Percentiles rank a stretch among this genome's conserved stretches.
Conservation (phyloP, 2,113 vertebrate genomes). For the Candoia aspera region DNA sequence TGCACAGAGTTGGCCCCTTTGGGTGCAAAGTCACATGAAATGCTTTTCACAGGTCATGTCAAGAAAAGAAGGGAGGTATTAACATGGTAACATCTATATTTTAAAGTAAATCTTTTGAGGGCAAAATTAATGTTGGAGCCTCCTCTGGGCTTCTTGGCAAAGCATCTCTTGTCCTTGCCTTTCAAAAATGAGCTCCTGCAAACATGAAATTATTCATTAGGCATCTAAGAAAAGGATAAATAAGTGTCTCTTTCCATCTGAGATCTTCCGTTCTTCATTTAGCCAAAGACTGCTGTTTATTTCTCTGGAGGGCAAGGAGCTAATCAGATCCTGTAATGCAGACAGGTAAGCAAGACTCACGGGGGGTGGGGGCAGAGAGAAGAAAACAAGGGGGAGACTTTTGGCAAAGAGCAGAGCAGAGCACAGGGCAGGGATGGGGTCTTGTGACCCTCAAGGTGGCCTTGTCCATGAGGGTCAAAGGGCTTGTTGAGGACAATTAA, state of each 20-base stretch:
- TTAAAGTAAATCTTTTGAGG: constrained; percentile 83
- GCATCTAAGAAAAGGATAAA: constrained; percentile 80
- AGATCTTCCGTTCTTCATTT: constrained; percentile 68
- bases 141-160: constrained; percentile 75
- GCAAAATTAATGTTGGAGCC: constrained; percentile 78
- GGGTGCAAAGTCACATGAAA: constrained; percentile 83
- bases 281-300: constrained; percentile 50
- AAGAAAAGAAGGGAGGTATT: constrained; percentile 84
- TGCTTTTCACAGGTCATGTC: constrained; percentile 84
- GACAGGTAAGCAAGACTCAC: constrained; percentile 27
- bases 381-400: neutral
- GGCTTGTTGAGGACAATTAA: neutral
- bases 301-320: constrained; percentile 49
- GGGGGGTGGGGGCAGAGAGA: accelerated
- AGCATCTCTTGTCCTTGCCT: constrained; percentile 82
- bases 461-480: neutral
- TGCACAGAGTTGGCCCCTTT: constrained; percentile 22
- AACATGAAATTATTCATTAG: constrained; percentile 87
- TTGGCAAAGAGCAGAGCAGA: neutral
- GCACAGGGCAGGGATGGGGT: accelerated
- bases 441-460: neutral
- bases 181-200: constrained; percentile 82
- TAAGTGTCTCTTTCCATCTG: constrained; percentile 79
- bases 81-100: constrained; percentile 84
- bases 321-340: constrained; percentile 29